These are phyloP conservation scores for Holocentrus rufus DNA, from an alignment of 2,797 vertebrate species.

Conservation along the genomic window DNA sequence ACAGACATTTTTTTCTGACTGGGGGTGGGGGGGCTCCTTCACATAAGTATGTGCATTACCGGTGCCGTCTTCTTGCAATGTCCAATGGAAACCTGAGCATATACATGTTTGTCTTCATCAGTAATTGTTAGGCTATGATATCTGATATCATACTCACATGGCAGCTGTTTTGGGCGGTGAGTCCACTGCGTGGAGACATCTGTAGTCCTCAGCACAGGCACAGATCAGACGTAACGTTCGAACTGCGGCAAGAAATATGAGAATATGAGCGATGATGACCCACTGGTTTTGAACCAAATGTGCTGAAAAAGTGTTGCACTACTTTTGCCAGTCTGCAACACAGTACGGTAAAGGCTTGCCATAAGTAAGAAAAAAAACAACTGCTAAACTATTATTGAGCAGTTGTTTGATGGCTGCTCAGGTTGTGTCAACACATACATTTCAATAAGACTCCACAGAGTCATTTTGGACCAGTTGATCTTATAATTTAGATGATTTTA, in stretches of 20 bases:
- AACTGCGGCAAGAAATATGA: no score
- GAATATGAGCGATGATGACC: not conserved
- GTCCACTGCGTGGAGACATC: constrained; percentile 75
- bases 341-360: no score
- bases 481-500: not conserved
- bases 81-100: not conserved
- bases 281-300: not conserved
- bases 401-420: no score
- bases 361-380: no score
- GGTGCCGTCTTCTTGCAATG: not conserved
- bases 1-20: no score
- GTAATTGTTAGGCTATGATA: not conserved
- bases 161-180: constrained; percentile 76
- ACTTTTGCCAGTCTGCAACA: not conserved
- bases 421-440: no score
- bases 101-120: not conserved
- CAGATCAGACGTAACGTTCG: constrained; percentile 90
- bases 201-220: constrained; percentile 91
- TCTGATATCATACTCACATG: constrained; percentile 85
- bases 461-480: not conserved
- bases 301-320: not conserved
- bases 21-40: not conserved
- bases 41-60: not conserved
- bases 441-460: not conserved
- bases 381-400: no score